phyloP scores from a whole-genome alignment of 2,888 invertebrate genomes.

The Acrocyrtus sp. region DNA sequence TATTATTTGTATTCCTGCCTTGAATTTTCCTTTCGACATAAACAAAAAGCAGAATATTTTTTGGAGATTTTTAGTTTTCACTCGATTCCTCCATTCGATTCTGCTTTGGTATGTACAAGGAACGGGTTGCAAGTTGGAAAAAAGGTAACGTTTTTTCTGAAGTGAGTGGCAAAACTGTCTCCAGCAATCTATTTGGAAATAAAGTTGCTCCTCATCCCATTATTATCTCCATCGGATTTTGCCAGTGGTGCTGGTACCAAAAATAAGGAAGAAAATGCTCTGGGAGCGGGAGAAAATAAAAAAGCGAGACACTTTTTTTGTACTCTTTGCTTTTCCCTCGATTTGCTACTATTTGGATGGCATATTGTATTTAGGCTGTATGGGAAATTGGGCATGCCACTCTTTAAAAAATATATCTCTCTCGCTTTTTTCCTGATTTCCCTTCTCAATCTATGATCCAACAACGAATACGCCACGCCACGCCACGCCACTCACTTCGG shows the following conservation, averaged over 20 bases:
- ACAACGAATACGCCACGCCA: not conserved
- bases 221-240: not conserved
- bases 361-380: not conserved
- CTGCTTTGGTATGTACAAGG: not conserved
- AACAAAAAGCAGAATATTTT: not conserved
- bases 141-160: not conserved
- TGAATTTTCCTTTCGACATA: slow-evolving; percentile 11
- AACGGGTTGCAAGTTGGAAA: not conserved
- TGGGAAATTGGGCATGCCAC: not conserved
- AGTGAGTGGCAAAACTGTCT: too few species aligned
- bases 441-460: not conserved
- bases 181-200: slow-evolving; percentile 6
- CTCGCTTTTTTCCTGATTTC: not conserved
- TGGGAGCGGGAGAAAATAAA: not conserved
- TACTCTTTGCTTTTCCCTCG: too few species aligned
- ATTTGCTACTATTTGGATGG: too few species aligned
- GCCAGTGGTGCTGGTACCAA: not conserved
- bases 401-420: not conserved
- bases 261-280: too few species aligned
- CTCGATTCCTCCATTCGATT: not conserved
- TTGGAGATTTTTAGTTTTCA: not conserved
- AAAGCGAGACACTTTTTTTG: not conserved
- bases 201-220: slow-evolving; percentile 1
- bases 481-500: not conserved
- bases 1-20: slow-evolving; percentile 38